Percentiles rank a stretch among this genome's conserved stretches.
phyloP scores from a whole-genome alignment of 2,113 vertebrate genomes.

The Limnothrissa miodon region DNA sequence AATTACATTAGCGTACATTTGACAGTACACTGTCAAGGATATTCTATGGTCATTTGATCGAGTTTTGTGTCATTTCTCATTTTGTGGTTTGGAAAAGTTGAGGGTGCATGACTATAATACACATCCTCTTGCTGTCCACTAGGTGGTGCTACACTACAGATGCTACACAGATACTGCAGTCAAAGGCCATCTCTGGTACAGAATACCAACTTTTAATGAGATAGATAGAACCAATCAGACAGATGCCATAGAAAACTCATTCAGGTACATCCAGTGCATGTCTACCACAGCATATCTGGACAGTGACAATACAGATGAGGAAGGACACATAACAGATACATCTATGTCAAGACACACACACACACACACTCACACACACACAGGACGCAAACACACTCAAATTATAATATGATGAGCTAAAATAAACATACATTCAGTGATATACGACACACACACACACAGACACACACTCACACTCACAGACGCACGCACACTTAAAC shows the following conservation, averaged over 20 bases:
- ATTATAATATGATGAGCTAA: neutral
- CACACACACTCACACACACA: conserved; percentile 12
- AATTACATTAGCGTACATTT: neutral
- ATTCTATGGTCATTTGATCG: neutral
- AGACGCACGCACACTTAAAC: conserved; percentile 1
- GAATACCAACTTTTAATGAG: conserved; percentile 37
- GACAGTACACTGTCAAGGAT: too few relatives aligned
- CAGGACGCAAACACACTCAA: neutral
- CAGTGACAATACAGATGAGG: conserved; percentile 22
- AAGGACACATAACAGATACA: conserved; percentile 25
- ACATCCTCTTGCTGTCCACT: neutral
- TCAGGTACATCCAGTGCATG: conserved; percentile 28
- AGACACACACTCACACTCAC: conserved; percentile 17
- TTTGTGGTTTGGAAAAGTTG: neutral
- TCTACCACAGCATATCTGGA: conserved; percentile 25
- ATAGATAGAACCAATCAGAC: conserved; percentile 18
- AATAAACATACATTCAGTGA: neutral
- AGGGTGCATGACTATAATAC: neutral
- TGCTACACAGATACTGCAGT: conserved; percentile 32
- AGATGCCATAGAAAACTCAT: conserved; percentile 29
- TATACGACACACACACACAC: conserved; percentile 20
- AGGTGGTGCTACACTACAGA: conserved; percentile 31
- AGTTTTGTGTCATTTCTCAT: neutral
- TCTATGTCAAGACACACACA: neutral
- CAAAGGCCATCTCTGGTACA: conserved; percentile 22